Percentiles rank a stretch among this genome's conserved stretches.
Evolutionary conservation across 2,113 vertebrate species (phyloP).

Genomic region (Erpornis zantholeuca): DNA sequence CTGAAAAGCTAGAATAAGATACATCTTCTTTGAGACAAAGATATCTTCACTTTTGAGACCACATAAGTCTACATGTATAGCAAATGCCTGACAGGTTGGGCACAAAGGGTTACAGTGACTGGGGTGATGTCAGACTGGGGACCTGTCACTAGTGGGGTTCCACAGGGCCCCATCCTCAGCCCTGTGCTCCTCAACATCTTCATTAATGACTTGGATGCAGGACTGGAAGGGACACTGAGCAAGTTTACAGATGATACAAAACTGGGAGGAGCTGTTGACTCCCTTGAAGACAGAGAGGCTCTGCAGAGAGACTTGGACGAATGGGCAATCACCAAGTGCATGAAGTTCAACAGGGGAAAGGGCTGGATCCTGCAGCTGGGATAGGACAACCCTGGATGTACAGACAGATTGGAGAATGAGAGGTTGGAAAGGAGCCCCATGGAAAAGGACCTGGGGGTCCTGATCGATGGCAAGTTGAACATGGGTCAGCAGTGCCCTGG

Average conservation of each 20-base stretch:
- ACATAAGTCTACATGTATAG: background rate
- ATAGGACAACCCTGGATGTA: fast-evolving
- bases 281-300: fast-evolving
- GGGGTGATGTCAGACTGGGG: background rate
- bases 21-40: background rate
- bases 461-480: fast-evolving
- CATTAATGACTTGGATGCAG: fast-evolving
- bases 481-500: background rate
- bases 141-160: background rate
- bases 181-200: background rate
- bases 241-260: background rate
- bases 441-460: background rate
- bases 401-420: fast-evolving
- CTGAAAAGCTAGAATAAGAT: background rate
- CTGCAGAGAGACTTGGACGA: background rate
- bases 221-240: background rate
- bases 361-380: fast-evolving
- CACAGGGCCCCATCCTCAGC: fast-evolving
- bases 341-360: background rate
- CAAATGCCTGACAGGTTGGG: background rate
- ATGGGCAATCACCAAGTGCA: fast-evolving
- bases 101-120: fast-evolving
- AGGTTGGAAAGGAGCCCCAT: fast-evolving
- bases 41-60: background rate
- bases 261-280: fast-evolving